Evolutionary conservation across 2,888 invertebrate species (phyloP), one percentile per base, ranked within the genome.

Genomic region (Drosophila fungiperda): DNA sequence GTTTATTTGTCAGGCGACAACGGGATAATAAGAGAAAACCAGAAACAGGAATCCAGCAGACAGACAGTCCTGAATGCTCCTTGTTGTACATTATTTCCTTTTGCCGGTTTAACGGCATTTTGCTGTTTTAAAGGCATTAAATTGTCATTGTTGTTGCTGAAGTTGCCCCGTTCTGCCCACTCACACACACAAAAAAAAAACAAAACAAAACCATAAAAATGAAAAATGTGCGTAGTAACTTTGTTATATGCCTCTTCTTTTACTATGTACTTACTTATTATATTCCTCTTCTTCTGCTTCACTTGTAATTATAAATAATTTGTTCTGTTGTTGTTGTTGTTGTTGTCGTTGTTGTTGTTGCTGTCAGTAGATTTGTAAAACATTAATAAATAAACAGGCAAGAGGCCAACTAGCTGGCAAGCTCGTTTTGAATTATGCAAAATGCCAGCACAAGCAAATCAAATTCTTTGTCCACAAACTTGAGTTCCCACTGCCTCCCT

Each of bases 1-100:
- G 84, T 90, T 89, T 83, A 86, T 89, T 89, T 89, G 86, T 89
- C 90, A 83, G 87, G 76, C 86, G 86, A 88, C 89, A 86, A 85
- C 81, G 79, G 86, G 86, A 87, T 85, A 89, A 87, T 85, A 81
- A 85, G 78, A 70, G 73, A 70, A 70, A 71, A 80, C 79, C 81
- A 79, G 78, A 80, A 75, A 69, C 76, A 49, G 61, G 62, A 72
- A 55, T 80, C 70, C 77, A 57, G 54, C 38, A 38, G 26, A n/a
- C 69, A 71, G 86, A 88, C 73, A 82, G 50, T 64, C 49, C 58
- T 42, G 50, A 48, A 64, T 59, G 38, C 48, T 60, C 50, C 73
- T 73, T 64, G 60, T 72, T 71, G 70, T 74, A 57, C 57, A 53
- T 67, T 76, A 65, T 75, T 73, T 85, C 67, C 80, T 83, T 88